Percentiles rank a stretch among this genome's conserved stretches.
Evolutionary conservation across 2,797 vertebrate species (phyloP).

Genomic region (Peromyscus attwateri): DNA sequence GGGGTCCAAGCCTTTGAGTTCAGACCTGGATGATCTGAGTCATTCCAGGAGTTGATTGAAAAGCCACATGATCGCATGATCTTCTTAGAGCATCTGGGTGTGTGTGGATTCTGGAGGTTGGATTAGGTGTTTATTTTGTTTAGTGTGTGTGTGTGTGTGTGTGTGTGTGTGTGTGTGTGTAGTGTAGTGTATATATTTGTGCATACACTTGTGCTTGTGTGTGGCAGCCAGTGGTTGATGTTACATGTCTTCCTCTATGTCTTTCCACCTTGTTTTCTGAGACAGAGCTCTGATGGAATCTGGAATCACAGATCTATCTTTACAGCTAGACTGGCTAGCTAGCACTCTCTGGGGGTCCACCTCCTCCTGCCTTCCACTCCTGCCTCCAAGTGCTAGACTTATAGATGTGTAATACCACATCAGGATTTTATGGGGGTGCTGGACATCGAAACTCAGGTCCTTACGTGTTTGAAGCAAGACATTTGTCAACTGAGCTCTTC

Average conservation of each 20-base stretch:
- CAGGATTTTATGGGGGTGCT: neutral
- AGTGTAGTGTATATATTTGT: neutral
- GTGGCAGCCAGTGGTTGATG: neutral
- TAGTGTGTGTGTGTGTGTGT: neutral
- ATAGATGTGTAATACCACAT: too few relatives aligned
- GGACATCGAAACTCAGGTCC: neutral
- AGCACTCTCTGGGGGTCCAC: neutral
- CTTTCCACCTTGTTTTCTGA: neutral
- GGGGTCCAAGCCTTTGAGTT: constrained; percentile 49
- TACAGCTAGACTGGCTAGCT: neutral
- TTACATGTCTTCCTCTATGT: neutral
- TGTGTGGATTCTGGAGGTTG: neutral
- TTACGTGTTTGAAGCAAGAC: neutral
- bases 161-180: too few relatives aligned
- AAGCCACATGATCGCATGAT: neutral
- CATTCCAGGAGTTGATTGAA: neutral
- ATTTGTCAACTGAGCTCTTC: neutral
- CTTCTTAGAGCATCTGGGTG: neutral
- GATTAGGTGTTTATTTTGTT: neutral
- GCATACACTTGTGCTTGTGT: neutral
- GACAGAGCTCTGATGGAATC: neutral
- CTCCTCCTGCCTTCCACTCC: neutral
- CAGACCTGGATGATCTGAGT: neutral
- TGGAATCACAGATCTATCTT: neutral
- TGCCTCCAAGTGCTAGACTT: neutral